phyloP scores from a whole-genome alignment of 1,140 invertebrate genomes.

The Cecropterus lyciades region DNA sequence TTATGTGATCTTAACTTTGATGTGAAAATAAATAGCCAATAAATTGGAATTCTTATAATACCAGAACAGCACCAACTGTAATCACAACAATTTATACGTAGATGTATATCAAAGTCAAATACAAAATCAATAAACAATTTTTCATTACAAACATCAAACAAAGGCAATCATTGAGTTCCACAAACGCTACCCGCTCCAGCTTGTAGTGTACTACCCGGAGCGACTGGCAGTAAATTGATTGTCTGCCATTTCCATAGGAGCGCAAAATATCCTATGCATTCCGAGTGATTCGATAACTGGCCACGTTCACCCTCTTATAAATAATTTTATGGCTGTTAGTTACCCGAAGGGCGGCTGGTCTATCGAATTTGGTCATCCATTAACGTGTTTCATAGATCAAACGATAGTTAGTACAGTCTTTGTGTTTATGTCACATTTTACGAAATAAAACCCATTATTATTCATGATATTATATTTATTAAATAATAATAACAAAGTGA shows the following conservation, averaged over 20 bases:
- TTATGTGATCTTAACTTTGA: too few species aligned
- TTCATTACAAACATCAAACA: conserved; percentile 1
- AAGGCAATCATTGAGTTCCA: conserved; percentile 7
- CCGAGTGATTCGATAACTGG: conserved; percentile 71
- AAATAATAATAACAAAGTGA: too few species aligned
- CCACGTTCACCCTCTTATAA: conserved; percentile 54
- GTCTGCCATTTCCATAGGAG: conserved; percentile 49
- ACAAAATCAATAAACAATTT: background rate
- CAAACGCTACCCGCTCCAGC: conserved; percentile 6
- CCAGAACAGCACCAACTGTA: too few species aligned
- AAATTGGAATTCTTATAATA: too few species aligned
- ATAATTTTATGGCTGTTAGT: conserved; percentile 73
- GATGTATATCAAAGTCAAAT: too few species aligned
- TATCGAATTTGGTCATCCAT: conserved; percentile 58
- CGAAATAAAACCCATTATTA: too few species aligned
- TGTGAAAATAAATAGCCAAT: too few species aligned
- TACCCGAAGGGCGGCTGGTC: conserved; percentile 44
- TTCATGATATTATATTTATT: too few species aligned
- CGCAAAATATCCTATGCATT: conserved; percentile 75
- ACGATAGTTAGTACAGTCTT: background rate
- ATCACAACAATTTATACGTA: too few species aligned
- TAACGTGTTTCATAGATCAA: conserved; percentile 43
- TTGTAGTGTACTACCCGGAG: conserved; percentile 33
- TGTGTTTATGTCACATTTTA: too few species aligned
- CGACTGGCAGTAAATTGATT: conserved; percentile 58